Evolutionary conservation across 1,140 invertebrate species (phyloP), one percentile per base, ranked within the genome.

Genomic region (Elymnias hypermnestra): DNA sequence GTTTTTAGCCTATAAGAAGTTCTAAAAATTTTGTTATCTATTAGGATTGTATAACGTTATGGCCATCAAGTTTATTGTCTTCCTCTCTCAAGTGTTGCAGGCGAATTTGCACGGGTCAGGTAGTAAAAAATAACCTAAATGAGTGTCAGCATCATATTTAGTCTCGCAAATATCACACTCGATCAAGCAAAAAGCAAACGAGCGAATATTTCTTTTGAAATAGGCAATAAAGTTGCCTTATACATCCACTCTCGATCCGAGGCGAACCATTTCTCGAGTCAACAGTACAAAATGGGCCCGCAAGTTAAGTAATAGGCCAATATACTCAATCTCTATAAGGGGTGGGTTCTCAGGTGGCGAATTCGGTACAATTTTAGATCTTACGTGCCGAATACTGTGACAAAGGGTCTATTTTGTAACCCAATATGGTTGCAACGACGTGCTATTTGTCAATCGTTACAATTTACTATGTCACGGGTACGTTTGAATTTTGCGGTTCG

Each of bases 351-450:
- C 51, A 65, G 65, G 59, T 69, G 57, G 48, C 46, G 44, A 66
- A 62, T 63, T 60, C 48, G 53, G 47, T 35, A 17, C 53, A 41
- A 62, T 68, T 45, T 45, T 28, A 22, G 43, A 29, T 42, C 40
- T 51, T 46, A 45, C 43, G 25, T 26, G 40, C 31, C 47, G 58
- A 61, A 57, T 53, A 57, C 49, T 37, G 31, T 39, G 57, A 68
- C 59, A 68, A 68, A 61, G 55, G 58, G 59, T 53, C 59, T 26
- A 59, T 45, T 63, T 68, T 63, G 64, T 65, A 57, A 56, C 54
- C 57, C 54, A 60, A 62, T 64, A 58, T 64, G 56, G 42, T 45
- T 56, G 42, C 53, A 49, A 59, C 35, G 41, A 23, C 12, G 10
- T 21, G 33, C 54, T 58, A 61, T 71, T 58, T 65, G 54, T 71